A percentile compares a stretch with the other conserved stretches of the same genome.
These are phyloP conservation scores for Oceanodroma leucorhoa DNA, from an alignment of 2,797 vertebrate genomes.

Conservation along the genomic window DNA sequence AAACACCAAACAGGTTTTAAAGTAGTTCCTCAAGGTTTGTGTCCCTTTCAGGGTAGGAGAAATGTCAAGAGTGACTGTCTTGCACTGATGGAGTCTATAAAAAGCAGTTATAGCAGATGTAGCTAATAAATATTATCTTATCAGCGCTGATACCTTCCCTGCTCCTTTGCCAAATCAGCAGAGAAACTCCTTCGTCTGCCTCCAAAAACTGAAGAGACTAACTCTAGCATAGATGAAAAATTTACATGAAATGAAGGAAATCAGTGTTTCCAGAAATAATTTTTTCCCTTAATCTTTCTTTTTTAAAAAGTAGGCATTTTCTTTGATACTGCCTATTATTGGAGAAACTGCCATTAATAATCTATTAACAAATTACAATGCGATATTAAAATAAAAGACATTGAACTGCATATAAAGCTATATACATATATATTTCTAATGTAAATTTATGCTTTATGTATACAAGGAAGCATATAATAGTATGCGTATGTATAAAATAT, in stretches of 20 bases:
- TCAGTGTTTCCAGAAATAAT: background rate
- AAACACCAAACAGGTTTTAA: background rate
- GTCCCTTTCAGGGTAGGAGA: background rate
- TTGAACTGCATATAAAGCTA: background rate
- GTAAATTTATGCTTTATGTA: background rate
- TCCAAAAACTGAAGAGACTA: background rate
- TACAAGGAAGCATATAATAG: background rate
- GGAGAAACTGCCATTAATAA: background rate
- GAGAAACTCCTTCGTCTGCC: background rate
- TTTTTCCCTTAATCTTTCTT: background rate
- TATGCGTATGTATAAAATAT: background rate
- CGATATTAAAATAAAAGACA: background rate
- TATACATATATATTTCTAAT: background rate
- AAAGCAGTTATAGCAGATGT: slow-evolving; percentile 11
- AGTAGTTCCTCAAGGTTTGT: background rate
- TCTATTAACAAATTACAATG: background rate
- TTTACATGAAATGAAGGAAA: background rate
- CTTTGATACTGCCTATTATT: background rate
- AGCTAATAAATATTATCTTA: slow-evolving; percentile 11
- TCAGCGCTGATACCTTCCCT: background rate
- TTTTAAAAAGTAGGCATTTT: background rate
- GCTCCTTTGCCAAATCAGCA: background rate
- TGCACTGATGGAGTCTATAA: background rate
- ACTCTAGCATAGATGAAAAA: background rate
- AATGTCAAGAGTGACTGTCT: slow-evolving; percentile 4